Percentiles rank a stretch among this genome's conserved stretches.
phyloP scores from a whole-genome alignment of 2,888 invertebrate genomes.

The Chloroclysta siterata region DNA sequence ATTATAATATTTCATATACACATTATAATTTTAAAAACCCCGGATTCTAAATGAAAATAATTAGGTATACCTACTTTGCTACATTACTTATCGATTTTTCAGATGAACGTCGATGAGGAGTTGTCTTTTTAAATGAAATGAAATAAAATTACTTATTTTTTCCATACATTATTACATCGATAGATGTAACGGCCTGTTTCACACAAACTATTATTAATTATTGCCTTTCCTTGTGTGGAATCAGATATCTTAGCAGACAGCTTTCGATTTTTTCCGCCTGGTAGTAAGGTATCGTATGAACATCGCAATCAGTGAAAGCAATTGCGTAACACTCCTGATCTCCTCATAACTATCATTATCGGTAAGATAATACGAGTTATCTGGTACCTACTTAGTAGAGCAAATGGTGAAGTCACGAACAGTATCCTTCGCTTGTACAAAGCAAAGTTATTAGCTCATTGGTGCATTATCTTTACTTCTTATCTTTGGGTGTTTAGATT shows the following conservation, averaged over 20 bases:
- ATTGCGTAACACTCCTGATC: slow-evolving; percentile 50
- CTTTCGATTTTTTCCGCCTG: slow-evolving; percentile 56
- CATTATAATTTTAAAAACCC: too few species aligned
- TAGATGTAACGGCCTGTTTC: neutral
- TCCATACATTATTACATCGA: neutral
- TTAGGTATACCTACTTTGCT: too few species aligned
- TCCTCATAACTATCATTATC: slow-evolving; percentile 45
- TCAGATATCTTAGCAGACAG: slow-evolving; percentile 35
- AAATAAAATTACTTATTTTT: too few species aligned
- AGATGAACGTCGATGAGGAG: too few species aligned
- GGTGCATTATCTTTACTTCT: neutral
- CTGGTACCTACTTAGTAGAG: slow-evolving; percentile 14
- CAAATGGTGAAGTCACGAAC: slow-evolving; percentile 65
- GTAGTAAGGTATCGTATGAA: slow-evolving; percentile 55
- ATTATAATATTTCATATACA: too few species aligned
- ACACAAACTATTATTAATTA: slow-evolving; percentile 57
- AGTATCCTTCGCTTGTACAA: slow-evolving; percentile 49
- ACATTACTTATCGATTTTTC: too few species aligned
- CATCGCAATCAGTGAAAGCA: slow-evolving; percentile 55
- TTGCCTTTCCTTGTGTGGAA: slow-evolving; percentile 50
- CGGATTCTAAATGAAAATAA: too few species aligned
- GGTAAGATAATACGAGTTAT: slow-evolving; percentile 20
- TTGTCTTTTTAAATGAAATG: too few species aligned
- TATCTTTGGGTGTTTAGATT: neutral
- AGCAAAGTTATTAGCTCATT: slow-evolving; percentile 47